Conservation (phyloP, 2,888 invertebrate genomes). For the Phanerotoma sp. region DNA sequence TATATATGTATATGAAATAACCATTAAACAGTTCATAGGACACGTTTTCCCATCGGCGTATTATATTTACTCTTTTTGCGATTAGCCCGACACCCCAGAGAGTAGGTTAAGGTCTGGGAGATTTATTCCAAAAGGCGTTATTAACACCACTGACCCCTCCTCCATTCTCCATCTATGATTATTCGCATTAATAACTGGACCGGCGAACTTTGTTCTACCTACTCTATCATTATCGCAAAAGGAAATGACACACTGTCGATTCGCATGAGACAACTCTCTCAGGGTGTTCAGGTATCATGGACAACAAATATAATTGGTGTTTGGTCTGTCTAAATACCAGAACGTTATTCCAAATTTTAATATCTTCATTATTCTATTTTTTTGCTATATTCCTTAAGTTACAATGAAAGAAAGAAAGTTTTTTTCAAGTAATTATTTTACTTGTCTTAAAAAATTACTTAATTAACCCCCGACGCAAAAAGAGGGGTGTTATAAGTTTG, state of each 20-base stretch:
- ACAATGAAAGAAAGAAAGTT: too few relatives aligned
- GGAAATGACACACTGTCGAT: constrained; percentile 12
- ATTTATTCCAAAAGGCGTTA: constrained; percentile 56
- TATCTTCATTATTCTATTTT: too few relatives aligned
- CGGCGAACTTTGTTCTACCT: constrained; percentile 49
- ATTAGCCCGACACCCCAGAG: constrained; percentile 13
- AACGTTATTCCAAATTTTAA: too few relatives aligned
- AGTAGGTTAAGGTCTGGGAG: constrained; percentile 37
- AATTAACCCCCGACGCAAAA: too few relatives aligned
- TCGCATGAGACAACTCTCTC: constrained; percentile 19
- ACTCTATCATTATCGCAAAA: constrained; percentile 48
- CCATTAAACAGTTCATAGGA: too few relatives aligned
- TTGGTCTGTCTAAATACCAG: too few relatives aligned
- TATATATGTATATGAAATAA: too few relatives aligned
- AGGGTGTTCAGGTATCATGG: constrained; percentile 4
- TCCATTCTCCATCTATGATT: constrained; percentile 49
- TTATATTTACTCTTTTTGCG: background rate
- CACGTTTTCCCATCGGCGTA: background rate
- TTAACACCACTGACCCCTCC: constrained; percentile 53
- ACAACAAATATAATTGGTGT: constrained; percentile 13
- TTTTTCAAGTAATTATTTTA: too few relatives aligned
- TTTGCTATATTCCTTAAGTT: too few relatives aligned
- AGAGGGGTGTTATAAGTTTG: too few relatives aligned
- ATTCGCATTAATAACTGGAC: constrained; percentile 54
- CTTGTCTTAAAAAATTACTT: too few relatives aligned